Conservation (phyloP, 2,113 vertebrate genomes). For the Atlantisia rogersi region DNA sequence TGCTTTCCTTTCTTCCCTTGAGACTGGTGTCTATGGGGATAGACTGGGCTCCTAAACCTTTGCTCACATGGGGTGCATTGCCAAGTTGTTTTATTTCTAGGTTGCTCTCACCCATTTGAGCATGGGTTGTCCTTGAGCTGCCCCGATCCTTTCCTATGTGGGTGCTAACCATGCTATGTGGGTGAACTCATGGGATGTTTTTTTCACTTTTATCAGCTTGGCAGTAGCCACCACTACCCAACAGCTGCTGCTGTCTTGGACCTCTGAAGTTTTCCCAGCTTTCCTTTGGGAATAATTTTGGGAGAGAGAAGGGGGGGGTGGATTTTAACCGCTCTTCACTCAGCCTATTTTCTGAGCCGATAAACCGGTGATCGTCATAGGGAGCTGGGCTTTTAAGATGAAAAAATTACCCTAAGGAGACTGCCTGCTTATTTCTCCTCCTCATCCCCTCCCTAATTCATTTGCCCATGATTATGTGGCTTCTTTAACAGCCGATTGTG, state of each 20-base stretch:
- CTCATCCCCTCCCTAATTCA: background rate
- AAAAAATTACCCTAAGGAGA: background rate
- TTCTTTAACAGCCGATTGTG: background rate
- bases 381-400: background rate
- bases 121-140: background rate
- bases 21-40: background rate
- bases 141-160: rapidly evolving
- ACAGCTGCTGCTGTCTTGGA: background rate
- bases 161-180: background rate
- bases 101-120: background rate
- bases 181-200: background rate
- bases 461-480: rapidly evolving
- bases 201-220: background rate
- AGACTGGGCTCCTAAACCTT: background rate
- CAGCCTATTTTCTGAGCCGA: background rate
- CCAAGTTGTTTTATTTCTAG: background rate
- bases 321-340: background rate
- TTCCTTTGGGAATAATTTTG: background rate
- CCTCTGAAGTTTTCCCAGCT: background rate
- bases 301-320: background rate
- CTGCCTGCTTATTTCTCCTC: background rate
- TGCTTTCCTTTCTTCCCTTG: background rate
- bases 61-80: no score
- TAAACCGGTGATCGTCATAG: background rate
- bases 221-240: background rate